Percentiles rank a stretch among this genome's conserved stretches.
Evolutionary conservation across 2,113 vertebrate species (phyloP).

Genomic region (Neomonachus schauinslandi): DNA sequence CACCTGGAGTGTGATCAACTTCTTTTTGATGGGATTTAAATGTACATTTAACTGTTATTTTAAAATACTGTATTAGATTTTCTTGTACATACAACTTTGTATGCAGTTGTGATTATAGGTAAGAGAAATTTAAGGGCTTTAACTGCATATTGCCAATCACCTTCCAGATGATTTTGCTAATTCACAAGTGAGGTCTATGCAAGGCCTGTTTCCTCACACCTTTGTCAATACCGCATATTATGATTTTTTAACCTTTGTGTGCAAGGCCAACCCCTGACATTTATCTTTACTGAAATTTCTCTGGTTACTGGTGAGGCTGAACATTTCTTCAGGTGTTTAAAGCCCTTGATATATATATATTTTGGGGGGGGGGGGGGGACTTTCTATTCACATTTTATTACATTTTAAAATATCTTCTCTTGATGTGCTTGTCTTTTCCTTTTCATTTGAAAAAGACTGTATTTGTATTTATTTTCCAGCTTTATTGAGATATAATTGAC

Average conservation of each 20-base stretch:
- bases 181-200: not conserved
- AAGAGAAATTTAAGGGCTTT: not conserved
- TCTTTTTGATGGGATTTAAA: not conserved
- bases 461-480: not conserved
- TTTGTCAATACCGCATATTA: not conserved
- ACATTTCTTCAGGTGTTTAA: constrained; percentile 1
- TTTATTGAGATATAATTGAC: not conserved
- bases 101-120: not conserved
- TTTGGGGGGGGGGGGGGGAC: not conserved
- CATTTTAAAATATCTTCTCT: not conserved
- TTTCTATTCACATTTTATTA: not conserved
- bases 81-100: not conserved
- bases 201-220: not conserved
- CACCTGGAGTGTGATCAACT: not conserved
- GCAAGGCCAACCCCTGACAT: not conserved
- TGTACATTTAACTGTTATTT: not conserved
- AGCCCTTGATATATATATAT: not conserved
- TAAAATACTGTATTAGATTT: not conserved
- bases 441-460: not conserved
- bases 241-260: not conserved
- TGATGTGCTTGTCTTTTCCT: not conserved
- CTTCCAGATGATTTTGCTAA: not conserved
- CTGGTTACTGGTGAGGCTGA: not conserved
- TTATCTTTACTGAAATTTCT: not conserved
- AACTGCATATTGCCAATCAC: not conserved